phyloP scores from a whole-genome alignment of 92 coral and sea anemone species.

The Phenganax subtilis region DNA sequence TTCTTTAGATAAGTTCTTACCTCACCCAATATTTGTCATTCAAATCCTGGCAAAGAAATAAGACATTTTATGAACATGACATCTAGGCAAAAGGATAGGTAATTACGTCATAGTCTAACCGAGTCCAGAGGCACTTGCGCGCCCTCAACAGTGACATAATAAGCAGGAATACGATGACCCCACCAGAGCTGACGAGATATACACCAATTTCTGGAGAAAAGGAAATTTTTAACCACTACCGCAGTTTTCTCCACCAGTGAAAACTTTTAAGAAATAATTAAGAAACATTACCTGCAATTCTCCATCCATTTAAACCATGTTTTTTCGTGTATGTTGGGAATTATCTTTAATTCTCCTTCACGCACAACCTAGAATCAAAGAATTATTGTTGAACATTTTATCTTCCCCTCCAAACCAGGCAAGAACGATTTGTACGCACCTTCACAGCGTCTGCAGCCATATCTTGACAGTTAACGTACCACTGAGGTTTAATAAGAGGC shows the following conservation, averaged over 20 bases:
- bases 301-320: constrained; percentile 92
- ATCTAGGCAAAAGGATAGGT: not conserved
- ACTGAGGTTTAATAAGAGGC: constrained; percentile 96
- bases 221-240: no score
- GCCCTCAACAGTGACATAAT: constrained; percentile 71
- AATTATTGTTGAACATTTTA: not conserved
- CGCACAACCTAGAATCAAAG: constrained; percentile 66
- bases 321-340: constrained; percentile 82
- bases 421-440: constrained; percentile 45
- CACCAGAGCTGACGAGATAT: constrained; percentile 99
- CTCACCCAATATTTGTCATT: constrained; percentile 96
- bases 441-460: constrained; percentile 96
- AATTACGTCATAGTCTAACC: constrained; percentile 49
- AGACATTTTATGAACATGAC: not conserved
- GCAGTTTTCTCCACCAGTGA: no score
- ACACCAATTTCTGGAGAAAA: constrained; percentile 80
- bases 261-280: no score
- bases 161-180: constrained; percentile 99
- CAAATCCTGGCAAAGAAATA: constrained; percentile 62
- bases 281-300: constrained; percentile 71
- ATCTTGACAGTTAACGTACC: constrained; percentile 97
- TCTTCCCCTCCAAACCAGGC: not conserved
- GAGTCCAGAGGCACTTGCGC: constrained; percentile 75
- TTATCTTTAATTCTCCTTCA: constrained; percentile 78
- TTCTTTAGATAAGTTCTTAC: constrained; percentile 39